Conservation (phyloP, 2,113 vertebrate species). For the Bothrops jararaca region DNA sequence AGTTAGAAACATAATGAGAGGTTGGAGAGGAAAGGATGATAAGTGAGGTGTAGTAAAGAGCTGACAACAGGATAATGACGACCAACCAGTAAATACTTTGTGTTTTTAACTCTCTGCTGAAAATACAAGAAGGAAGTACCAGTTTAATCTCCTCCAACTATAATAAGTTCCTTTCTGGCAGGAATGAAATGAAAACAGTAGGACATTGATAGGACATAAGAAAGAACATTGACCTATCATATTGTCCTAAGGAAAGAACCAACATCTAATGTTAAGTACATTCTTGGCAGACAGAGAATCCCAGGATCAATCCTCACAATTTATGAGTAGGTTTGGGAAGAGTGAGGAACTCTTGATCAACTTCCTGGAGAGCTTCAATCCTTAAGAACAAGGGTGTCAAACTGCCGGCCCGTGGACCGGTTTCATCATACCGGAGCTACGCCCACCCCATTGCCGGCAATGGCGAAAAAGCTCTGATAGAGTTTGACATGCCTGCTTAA, state of each 20-base stretch:
- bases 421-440: too few species aligned
- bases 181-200: not conserved
- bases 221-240: not conserved
- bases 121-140: not conserved
- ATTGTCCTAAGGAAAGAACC: not conserved
- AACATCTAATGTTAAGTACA: not conserved
- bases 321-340: not conserved
- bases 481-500: not conserved
- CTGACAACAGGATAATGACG: not conserved
- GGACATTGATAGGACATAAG: not conserved
- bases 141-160: not conserved
- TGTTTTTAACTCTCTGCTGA: not conserved
- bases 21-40: not conserved
- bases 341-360: not conserved
- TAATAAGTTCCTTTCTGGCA: not conserved
- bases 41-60: not conserved
- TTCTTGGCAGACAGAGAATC: not conserved
- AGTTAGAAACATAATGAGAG: not conserved
- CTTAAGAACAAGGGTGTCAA: not conserved
- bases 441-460: too few species aligned
- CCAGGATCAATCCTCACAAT: not conserved
- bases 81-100: not conserved
- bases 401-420: too few species aligned
- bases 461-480: too few species aligned
- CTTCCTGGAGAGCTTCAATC: not conserved